Evolutionary conservation across 1,140 invertebrate genomes (phyloP), one percentile per base, ranked within the genome.

Genomic region (Phortica variegata): DNA sequence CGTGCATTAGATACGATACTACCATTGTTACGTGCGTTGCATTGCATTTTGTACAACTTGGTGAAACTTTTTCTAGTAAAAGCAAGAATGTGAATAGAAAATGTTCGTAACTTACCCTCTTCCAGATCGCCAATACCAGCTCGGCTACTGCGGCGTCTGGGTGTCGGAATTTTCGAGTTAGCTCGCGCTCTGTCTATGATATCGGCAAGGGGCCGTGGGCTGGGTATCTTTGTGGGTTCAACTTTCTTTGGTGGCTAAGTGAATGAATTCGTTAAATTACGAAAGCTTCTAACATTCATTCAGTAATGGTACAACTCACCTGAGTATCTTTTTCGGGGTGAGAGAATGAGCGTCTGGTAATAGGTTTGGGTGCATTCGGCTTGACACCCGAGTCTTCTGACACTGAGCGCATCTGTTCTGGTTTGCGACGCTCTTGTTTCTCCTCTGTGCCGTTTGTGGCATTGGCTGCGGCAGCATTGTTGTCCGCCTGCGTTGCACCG

Each of bases 351-450:
- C 74, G 56, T 15, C 74, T 49, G 2, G 73, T 73, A 0, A 75
- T 66, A 1, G 73, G 71, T 33, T 75, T 75, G 3, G 63, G 63
- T 7, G 59, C 16, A 36, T 13, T 54, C 2, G 70, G 54, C 36
- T 71, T 73, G 1, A 69, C 61, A 1, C 70, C 72, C 8, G 69
- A 72, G 26, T 76, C 74, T 34, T 76, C 74, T 0, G 74, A 76
- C n/a, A 76, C 61, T 4, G 74, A 76, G 9, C 74, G 70, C 74
- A 76, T 76, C 32, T 73, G 63, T 39, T 76, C 74, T 0, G 74
- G 73, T 46, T 76, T 76, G 1, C 65, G 61, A 5, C 69, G 52
- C 16, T 69, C 61, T n/a, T 29, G 19, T 15, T 5, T 13, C 45
- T 12, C 26, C 17, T 42, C 31, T 32, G 52, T 48, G 45, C 32